Percentiles rank a stretch among this genome's conserved stretches.
phyloP scores from a whole-genome alignment of 2,888 invertebrate genomes.

The Coenonympha arcania region DNA sequence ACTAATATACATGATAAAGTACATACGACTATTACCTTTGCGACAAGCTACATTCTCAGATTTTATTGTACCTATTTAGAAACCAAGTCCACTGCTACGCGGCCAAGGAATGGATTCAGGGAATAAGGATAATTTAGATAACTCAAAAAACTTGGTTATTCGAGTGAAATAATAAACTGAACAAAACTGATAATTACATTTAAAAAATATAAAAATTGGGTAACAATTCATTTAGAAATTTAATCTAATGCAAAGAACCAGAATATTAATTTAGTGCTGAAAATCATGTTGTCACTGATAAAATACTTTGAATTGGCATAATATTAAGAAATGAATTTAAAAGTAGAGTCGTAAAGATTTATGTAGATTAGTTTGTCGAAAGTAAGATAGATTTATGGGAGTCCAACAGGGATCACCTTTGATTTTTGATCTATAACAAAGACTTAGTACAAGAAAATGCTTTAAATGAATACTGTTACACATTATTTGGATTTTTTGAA shows the following conservation, averaged over 20 bases:
- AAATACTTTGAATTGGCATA: not conserved
- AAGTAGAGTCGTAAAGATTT: not conserved
- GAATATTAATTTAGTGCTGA: no score
- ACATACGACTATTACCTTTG: constrained; percentile 59
- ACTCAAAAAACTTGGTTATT: constrained; percentile 1
- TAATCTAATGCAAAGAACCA: no score
- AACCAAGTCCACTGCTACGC: constrained; percentile 74
- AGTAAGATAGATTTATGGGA: no score
- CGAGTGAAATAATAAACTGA: not conserved
- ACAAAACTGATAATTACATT: not conserved
- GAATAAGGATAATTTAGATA: constrained; percentile 26
- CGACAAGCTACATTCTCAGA: constrained; percentile 65
- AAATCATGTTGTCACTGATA: no score
- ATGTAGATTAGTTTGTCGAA: not conserved
- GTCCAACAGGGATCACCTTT: not conserved
- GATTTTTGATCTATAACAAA: not conserved
- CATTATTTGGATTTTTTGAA: not conserved
- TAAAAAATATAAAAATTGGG: no score
- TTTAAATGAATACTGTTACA: no score
- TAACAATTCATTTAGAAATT: no score
- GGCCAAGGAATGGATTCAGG: constrained; percentile 44
- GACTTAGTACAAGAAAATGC: no score
- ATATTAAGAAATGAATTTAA: not conserved
- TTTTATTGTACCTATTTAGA: constrained; percentile 62
- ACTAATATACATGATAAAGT: constrained; percentile 34